Percentiles rank a stretch among this genome's conserved stretches.
Conservation (phyloP, 2,888 invertebrate species). For the Protula sp. region DNA sequence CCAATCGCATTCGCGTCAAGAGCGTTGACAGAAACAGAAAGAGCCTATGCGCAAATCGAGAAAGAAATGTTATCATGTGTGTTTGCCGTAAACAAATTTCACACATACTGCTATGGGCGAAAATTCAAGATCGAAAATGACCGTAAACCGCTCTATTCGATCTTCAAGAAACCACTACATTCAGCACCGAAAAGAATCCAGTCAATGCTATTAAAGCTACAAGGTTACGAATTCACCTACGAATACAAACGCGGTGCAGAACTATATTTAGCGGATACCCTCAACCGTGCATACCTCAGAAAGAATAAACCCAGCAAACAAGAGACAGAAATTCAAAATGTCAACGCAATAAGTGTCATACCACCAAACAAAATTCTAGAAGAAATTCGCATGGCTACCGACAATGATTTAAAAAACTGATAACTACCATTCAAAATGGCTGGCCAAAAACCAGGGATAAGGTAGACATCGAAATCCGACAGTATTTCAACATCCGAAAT, state of each 20-base stretch:
- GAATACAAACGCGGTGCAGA: background rate
- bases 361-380: too few relatives aligned
- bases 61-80: constrained; percentile 7
- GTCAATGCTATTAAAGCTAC: constrained; percentile 2
- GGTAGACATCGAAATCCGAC: too few relatives aligned
- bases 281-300: background rate
- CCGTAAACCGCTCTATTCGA: constrained; percentile 1
- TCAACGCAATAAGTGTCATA: too few relatives aligned
- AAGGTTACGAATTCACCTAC: background rate
- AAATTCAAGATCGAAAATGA: constrained; percentile 1
- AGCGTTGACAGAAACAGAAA: background rate
- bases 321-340: too few relatives aligned
- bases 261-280: background rate
- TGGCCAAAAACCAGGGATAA: too few relatives aligned
- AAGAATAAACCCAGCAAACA: too few relatives aligned
- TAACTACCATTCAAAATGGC: too few relatives aligned
- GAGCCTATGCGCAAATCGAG: background rate
- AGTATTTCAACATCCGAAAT: too few relatives aligned
- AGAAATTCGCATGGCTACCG: too few relatives aligned
- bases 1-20: background rate
- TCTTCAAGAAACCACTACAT: constrained; percentile 2
- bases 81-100: constrained; percentile 4
- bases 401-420: too few relatives aligned
- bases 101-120: constrained; percentile 1
- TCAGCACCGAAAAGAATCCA: background rate